phyloP scores from a whole-genome alignment of 2,888 invertebrate species.

The Megamerina dolium region DNA sequence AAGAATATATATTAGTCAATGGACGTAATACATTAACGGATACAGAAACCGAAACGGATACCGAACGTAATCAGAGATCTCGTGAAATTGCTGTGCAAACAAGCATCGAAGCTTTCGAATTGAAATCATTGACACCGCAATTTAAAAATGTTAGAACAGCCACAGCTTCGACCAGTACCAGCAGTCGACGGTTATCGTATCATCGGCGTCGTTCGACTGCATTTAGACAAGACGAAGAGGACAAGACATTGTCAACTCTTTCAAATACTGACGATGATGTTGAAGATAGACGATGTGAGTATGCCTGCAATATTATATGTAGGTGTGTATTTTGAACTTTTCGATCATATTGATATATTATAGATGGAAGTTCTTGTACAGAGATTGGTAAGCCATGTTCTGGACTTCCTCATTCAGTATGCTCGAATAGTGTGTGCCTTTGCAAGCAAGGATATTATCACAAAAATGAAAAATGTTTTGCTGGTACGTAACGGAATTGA shows the following conservation, averaged over 20 bases:
- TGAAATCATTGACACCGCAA: slow-evolving; percentile 31
- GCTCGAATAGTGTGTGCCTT: slow-evolving; percentile 39
- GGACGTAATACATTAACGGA: slow-evolving; percentile 17
- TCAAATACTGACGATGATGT: slow-evolving; percentile 44
- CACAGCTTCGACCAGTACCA: slow-evolving; percentile 31
- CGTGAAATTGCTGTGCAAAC: slow-evolving; percentile 46
- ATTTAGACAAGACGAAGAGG: slow-evolving; percentile 38
- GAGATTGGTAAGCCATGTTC: slow-evolving; percentile 38
- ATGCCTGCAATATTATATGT: too few species aligned
- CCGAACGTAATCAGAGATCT: slow-evolving; percentile 21
- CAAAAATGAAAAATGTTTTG: slow-evolving; percentile 39
- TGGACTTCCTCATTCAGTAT: slow-evolving; percentile 42
- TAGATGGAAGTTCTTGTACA: slow-evolving; percentile 41
- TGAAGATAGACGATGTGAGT: slow-evolving; percentile 38
- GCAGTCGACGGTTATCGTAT: slow-evolving; percentile 28
- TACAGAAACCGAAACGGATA: slow-evolving; percentile 18
- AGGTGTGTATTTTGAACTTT: background rate
- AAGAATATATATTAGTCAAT: slow-evolving; percentile 16
- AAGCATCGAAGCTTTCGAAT: slow-evolving; percentile 40
- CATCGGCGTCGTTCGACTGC: slow-evolving; percentile 25
- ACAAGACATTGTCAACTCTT: slow-evolving; percentile 42
- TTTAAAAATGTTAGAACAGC: slow-evolving; percentile 34
- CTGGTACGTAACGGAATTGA: slow-evolving; percentile 30
- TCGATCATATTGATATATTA: background rate
- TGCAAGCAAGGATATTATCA: slow-evolving; percentile 44